These are phyloP conservation scores for Camponotus pennsylvanicus DNA, from an alignment of 1,140 invertebrate genomes.

Conservation along the genomic window DNA sequence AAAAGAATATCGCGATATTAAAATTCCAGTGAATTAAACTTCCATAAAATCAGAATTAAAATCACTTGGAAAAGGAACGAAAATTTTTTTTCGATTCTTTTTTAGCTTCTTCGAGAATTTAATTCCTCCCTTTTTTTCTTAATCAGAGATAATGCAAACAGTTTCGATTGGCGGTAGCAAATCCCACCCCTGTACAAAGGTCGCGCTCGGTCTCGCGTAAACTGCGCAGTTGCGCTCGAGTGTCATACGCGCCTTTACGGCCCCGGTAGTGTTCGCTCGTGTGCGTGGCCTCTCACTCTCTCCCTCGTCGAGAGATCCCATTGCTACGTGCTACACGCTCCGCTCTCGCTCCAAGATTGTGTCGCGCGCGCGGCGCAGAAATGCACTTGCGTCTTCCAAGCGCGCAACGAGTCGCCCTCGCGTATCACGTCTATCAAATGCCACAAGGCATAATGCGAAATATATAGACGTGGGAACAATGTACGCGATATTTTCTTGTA, in stretches of 20 bases:
- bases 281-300: constrained; percentile 66
- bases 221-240: constrained; percentile 81
- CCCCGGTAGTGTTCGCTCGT: constrained; percentile 43
- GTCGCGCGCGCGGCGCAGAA: constrained; percentile 32
- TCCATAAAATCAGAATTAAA: neutral
- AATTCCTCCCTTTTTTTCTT: neutral
- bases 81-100: neutral
- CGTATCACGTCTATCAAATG: neutral
- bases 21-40: neutral
- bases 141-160: constrained; percentile 11
- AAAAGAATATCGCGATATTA: neutral
- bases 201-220: constrained; percentile 64
- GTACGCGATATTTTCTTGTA: neutral
- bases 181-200: constrained; percentile 66
- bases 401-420: constrained; percentile 23
- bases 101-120: neutral
- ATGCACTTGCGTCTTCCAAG: constrained; percentile 59
- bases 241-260: constrained; percentile 71
- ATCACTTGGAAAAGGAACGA: neutral
- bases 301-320: constrained; percentile 60
- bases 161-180: constrained; percentile 33
- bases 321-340: constrained; percentile 70
- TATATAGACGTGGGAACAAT: neutral
- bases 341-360: neutral
- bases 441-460: neutral